Conservation (phyloP, 2,113 vertebrate species). For the Misgurnus anguillicaudatus region DNA sequence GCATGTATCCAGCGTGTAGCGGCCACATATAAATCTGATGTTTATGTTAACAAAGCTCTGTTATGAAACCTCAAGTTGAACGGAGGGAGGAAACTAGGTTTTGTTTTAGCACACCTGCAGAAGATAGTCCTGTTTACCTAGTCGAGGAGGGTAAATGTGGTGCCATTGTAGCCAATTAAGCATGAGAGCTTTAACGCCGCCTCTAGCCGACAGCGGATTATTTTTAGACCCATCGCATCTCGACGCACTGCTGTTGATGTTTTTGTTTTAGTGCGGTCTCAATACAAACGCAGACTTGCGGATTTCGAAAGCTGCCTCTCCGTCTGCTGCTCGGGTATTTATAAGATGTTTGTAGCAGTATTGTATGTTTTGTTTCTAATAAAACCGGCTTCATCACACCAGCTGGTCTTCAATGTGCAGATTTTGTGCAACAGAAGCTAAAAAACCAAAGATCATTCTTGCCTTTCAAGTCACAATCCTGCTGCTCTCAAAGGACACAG, state of each 20-base stretch:
- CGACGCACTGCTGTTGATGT: conserved; percentile 25
- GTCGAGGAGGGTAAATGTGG: conserved; percentile 1
- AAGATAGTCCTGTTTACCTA: conserved; percentile 7
- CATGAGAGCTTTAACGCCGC: conserved; percentile 16
- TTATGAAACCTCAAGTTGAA: conserved; percentile 20
- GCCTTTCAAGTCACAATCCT: conserved; percentile 13
- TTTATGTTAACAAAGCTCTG: conserved; percentile 5
- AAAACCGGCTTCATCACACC: conserved; percentile 50
- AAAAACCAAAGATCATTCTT: not conserved
- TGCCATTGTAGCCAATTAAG: conserved; percentile 35
- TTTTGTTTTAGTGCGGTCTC: not conserved
- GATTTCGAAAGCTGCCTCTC: conserved; percentile 51
- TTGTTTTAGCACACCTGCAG: conserved; percentile 25
- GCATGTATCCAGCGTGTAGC: not conserved
- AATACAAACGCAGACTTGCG: conserved; percentile 37
- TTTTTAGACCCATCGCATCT: conserved; percentile 39
- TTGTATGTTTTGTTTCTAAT: conserved; percentile 62
- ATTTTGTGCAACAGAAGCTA: not conserved
- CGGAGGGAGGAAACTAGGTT: not conserved
- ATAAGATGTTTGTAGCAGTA: conserved; percentile 59
- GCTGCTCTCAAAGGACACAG: not conserved
- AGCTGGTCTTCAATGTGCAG: conserved; percentile 13
- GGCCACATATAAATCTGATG: not conserved
- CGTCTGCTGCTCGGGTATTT: conserved; percentile 50
- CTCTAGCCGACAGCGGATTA: conserved; percentile 22